A percentile compares a stretch with the other conserved stretches of the same genome.
Evolutionary conservation across 2,797 vertebrate species (phyloP).

Genomic region (Karalla daura): DNA sequence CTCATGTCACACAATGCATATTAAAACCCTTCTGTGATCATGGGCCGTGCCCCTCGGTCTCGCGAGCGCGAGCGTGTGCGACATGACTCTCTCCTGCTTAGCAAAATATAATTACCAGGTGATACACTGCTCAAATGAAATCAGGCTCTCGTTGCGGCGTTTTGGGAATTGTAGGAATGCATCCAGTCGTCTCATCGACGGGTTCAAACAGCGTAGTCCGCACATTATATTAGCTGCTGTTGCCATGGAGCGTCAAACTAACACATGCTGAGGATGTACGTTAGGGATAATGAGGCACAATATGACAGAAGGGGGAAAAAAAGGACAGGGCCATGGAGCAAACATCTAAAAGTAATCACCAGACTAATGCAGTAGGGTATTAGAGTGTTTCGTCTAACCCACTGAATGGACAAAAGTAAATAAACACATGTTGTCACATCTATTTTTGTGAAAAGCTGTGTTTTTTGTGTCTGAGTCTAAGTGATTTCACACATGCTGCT

Average conservation of each 20-base stretch:
- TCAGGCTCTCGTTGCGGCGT: slow-evolving; percentile 21
- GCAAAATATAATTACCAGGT: slow-evolving; percentile 30
- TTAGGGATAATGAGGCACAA: slow-evolving; percentile 50
- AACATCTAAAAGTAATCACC: slow-evolving; percentile 46
- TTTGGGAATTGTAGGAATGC: slow-evolving; percentile 21
- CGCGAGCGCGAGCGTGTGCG: not conserved
- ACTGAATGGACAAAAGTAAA: slow-evolving; percentile 4
- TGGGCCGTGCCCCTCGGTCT: slow-evolving; percentile 13
- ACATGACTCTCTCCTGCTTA: slow-evolving; percentile 18
- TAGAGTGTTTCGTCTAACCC: slow-evolving; percentile 41
- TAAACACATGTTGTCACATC: slow-evolving; percentile 23
- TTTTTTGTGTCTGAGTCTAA: slow-evolving; percentile 17
- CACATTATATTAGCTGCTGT: slow-evolving; percentile 15
- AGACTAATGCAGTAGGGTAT: slow-evolving; percentile 44
- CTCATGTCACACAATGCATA: slow-evolving; percentile 48
- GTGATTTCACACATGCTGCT: slow-evolving; percentile 58
- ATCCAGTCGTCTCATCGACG: not conserved
- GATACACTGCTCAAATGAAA: slow-evolving; percentile 34
- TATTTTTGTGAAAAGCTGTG: slow-evolving; percentile 12
- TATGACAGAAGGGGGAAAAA: slow-evolving; percentile 22
- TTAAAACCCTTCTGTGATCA: slow-evolving; percentile 42
- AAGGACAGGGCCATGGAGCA: slow-evolving; percentile 45
- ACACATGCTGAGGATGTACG: slow-evolving; percentile 18
- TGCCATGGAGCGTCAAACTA: slow-evolving; percentile 38
- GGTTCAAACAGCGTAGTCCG: slow-evolving; percentile 16